Percentiles rank a stretch among this genome's conserved stretches.
Evolutionary conservation across 2,113 vertebrate genomes (phyloP).

Genomic region (Oncorhynchus keta): DNA sequence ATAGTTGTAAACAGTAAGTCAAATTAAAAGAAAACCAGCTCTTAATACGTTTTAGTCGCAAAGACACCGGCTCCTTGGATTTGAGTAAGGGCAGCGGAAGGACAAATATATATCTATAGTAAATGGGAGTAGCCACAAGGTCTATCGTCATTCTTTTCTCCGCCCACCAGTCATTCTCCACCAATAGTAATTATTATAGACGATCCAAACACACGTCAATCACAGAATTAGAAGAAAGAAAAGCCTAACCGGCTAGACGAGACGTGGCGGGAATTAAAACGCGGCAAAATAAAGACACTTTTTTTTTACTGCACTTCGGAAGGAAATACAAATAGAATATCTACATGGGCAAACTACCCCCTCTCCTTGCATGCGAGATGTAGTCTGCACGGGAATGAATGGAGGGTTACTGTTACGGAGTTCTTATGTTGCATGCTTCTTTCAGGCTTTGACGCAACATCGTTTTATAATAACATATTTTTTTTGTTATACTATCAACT

Average conservation of each 20-base stretch:
- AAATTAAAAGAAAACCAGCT: slow-evolving; percentile 14
- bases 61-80: slow-evolving; percentile 69
- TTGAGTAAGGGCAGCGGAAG: slow-evolving; percentile 18
- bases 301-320: slow-evolving; percentile 28
- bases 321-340: slow-evolving; percentile 41
- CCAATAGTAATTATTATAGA: background rate
- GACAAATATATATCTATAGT: slow-evolving; percentile 61
- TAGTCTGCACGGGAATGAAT: background rate
- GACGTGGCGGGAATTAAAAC: slow-evolving; percentile 94
- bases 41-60: background rate
- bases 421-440: too few species aligned
- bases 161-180: slow-evolving; percentile 29
- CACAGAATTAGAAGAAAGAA: slow-evolving; percentile 59
- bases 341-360: slow-evolving; percentile 1
- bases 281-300: slow-evolving; percentile 78
- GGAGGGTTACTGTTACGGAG: too few species aligned
- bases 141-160: fast-evolving
- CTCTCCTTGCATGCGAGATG: slow-evolving; percentile 16
- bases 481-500: too few species aligned
- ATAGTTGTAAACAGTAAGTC: slow-evolving; percentile 59
- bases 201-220: slow-evolving; percentile 60
- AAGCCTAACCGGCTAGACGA: slow-evolving; percentile 69
- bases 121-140: slow-evolving; percentile 38
- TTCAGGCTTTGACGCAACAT: too few species aligned
- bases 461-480: too few species aligned